Evolutionary conservation across 2,888 invertebrate species (phyloP).

Genomic region (Deilephila elpenor): DNA sequence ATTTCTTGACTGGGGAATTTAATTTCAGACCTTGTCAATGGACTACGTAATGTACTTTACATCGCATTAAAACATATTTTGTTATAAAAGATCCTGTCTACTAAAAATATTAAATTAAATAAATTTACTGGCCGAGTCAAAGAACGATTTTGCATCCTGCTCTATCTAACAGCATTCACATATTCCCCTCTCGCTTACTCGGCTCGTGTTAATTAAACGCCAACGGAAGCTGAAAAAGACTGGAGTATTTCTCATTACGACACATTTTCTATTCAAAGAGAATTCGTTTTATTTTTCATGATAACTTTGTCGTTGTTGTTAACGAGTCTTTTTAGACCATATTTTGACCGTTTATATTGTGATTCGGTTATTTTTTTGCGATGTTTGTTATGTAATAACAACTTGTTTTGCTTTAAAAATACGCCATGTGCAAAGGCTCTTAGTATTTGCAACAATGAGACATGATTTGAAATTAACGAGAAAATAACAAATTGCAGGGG

Average conservation of each 20-base stretch:
- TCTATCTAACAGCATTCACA: background rate
- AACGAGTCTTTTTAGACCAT: constrained; percentile 7
- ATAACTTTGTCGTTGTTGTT: constrained; percentile 23
- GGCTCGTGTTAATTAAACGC: constrained; percentile 20
- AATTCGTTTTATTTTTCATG: constrained; percentile 27
- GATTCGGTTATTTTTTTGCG: background rate
- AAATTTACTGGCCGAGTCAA: background rate
- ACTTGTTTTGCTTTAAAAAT: too few species aligned
- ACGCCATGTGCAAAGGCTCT: too few species aligned
- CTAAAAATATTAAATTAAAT: background rate
- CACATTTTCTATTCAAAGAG: constrained; percentile 23
- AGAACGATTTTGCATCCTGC: background rate
- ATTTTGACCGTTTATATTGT: background rate
- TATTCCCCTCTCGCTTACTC: background rate
- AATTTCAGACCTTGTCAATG: too few species aligned
- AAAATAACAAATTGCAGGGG: too few species aligned
- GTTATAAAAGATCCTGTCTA: background rate
- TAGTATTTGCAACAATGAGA: too few species aligned
- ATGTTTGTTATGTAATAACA: too few species aligned
- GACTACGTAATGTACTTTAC: too few species aligned
- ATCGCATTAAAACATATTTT: background rate
- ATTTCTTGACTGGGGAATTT: too few species aligned
- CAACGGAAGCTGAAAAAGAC: constrained; percentile 24
- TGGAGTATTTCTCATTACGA: constrained; percentile 25
- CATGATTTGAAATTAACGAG: too few species aligned